Base-by-base conservation (phyloP, 92 coral and sea anemone species). In the Plumapathes pennacea region DNA sequence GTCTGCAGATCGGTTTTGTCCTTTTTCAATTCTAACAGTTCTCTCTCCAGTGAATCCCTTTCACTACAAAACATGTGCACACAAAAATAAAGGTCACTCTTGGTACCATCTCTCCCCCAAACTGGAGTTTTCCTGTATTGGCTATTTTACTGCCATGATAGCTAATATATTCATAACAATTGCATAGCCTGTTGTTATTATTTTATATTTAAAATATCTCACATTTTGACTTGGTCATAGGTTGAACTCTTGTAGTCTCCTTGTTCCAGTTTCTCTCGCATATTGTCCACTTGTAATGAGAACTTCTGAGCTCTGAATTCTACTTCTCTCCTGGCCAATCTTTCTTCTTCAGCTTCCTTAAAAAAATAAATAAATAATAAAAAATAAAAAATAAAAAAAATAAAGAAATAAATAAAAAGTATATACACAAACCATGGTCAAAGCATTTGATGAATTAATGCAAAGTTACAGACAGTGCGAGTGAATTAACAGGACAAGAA, bases 171-270 rank as follows among this genome's bases (percentile, higher is more conserved):
- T 3, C 20, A 19, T 54, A 12, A n/a, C 4, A 1, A 14, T 12
- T 24, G 4, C 0, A 12, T 6, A 20, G 23, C 11, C 27, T 32
- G 7, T 29, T 12, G 2, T 8, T 14, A 10, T 14, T 25, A 25
- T 24, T 26, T 39, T 2, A 21, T 3, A 15, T 13, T 45, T 24
- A 11, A n/a, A n/a, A n/a, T n/a, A n/a, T 25, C 66, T 61, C 40
- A 92, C 98, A 94, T 79, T 64, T 82, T 61, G 11, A 88, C 78
- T 72, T 88, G 81, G 60, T 92, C 98, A 70, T 80, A 92, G 55
- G 88, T 82, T 32, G 86, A 53, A 25, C 82, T 84, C 62, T 81
- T 88, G 79, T 88, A 92, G 50, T 88, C 88, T 29, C 89, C 96
- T 67, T 83, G 84, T 29, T 77, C 77, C 6, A 82, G 69, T 58